Conservation (phyloP, 2,888 invertebrate genomes). For the Luperina nickerlii region DNA sequence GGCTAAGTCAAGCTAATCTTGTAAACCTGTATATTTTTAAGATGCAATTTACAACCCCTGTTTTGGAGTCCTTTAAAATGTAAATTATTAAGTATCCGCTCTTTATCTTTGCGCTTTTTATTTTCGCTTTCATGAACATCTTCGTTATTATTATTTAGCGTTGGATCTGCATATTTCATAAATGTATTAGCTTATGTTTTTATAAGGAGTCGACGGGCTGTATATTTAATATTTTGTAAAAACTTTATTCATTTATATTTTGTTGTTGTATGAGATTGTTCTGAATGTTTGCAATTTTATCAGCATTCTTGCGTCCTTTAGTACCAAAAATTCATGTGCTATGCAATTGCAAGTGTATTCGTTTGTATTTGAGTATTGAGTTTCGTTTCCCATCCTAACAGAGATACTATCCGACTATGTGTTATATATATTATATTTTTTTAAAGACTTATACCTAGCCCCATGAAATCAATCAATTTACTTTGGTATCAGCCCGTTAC, state of each 20-base stretch:
- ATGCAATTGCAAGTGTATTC: neutral
- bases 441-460: neutral
- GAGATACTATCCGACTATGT: neutral
- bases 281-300: neutral
- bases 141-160: conserved; percentile 67
- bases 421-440: neutral
- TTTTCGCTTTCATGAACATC: conserved; percentile 68
- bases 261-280: conserved; percentile 5
- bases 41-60: conserved; percentile 84
- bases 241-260: neutral
- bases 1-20: conserved; percentile 80
- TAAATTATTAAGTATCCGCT: conserved; percentile 77
- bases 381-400: neutral
- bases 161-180: conserved; percentile 50
- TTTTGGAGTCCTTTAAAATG: conserved; percentile 80
- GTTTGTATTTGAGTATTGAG: neutral
- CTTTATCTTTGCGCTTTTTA: conserved; percentile 71
- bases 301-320: neutral
- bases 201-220: conserved; percentile 5
- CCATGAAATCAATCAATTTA: neutral
- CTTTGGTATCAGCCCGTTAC: neutral
- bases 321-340: neutral
- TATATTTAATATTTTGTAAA: conserved; percentile 13
- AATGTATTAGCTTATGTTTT: conserved; percentile 44
- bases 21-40: conserved; percentile 85